phyloP scores from a whole-genome alignment of 2,888 invertebrate genomes.

The Ochropleura leucogaster region DNA sequence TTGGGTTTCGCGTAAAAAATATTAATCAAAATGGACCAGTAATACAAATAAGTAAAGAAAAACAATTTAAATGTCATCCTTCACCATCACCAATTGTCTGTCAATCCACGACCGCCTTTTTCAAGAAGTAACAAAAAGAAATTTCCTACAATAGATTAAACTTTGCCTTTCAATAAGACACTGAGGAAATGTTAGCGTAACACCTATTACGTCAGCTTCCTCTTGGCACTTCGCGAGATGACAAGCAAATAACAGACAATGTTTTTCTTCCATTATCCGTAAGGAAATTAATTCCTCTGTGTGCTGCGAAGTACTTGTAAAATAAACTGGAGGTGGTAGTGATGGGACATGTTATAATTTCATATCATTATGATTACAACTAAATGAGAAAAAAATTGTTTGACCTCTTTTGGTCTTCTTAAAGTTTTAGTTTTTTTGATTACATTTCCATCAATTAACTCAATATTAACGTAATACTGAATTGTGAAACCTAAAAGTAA shows the following conservation, averaged over 20 bases:
- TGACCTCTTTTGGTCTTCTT: no score
- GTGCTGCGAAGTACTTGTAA: constrained; percentile 32
- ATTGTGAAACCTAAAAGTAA: no score
- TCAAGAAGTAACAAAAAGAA: neutral
- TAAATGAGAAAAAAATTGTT: no score
- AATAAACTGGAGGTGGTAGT: constrained; percentile 37
- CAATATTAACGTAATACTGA: no score
- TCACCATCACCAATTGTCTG: no score
- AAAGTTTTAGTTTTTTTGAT: no score
- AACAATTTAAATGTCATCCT: no score
- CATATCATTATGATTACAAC: no score
- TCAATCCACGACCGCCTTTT: neutral
- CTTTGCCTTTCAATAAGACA: constrained; percentile 9
- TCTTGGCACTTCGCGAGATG: constrained; percentile 32
- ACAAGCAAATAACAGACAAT: constrained; percentile 52
- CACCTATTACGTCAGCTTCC: constrained; percentile 43
- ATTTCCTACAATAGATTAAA: neutral
- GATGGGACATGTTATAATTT: constrained; percentile 7
- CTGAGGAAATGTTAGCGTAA: constrained; percentile 34
- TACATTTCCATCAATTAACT: no score
- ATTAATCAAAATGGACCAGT: no score
- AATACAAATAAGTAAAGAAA: no score
- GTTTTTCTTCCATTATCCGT: constrained; percentile 57
- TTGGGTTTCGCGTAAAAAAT: no score
- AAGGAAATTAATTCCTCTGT: constrained; percentile 56